Conservation (phyloP, 1,140 invertebrate species). For the Pomacea maculata region DNA sequence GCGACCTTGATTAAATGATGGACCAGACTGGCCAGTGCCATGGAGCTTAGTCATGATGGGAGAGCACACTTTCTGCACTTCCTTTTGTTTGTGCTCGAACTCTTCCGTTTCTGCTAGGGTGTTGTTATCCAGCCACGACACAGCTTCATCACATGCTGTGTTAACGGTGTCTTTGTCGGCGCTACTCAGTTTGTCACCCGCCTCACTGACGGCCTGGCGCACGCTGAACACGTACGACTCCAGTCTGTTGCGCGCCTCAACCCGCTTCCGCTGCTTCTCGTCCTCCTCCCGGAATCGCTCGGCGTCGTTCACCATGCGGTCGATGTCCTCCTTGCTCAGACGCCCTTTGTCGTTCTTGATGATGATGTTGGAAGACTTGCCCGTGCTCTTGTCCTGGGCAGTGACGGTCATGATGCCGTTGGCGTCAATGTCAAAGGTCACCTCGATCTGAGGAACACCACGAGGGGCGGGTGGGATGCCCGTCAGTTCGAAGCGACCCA, state of each 20-base stretch:
- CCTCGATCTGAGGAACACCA: slow-evolving; percentile 79
- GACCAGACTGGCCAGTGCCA: slow-evolving; percentile 53
- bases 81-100: slow-evolving; percentile 57
- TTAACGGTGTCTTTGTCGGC: slow-evolving; percentile 84
- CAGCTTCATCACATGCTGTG: slow-evolving; percentile 88
- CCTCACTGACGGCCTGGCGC: slow-evolving; percentile 83
- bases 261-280: slow-evolving; percentile 84
- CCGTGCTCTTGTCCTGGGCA: slow-evolving; percentile 74
- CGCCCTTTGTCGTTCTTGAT: slow-evolving; percentile 93
- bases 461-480: slow-evolving; percentile 92
- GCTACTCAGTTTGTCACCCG: slow-evolving; percentile 79
- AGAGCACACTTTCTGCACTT: slow-evolving; percentile 59
- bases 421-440: slow-evolving; percentile 73
- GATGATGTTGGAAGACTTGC: slow-evolving; percentile 78
- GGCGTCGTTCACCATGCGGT: slow-evolving; percentile 86
- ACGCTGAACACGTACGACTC: slow-evolving; percentile 77
- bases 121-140: slow-evolving; percentile 88
- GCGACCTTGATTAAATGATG: slow-evolving; percentile 1
- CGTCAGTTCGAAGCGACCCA: slow-evolving; percentile 91
- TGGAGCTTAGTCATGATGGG: slow-evolving; percentile 68
- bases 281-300: slow-evolving; percentile 89
- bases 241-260: slow-evolving; percentile 80
- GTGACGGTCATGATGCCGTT: slow-evolving; percentile 63
- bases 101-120: slow-evolving; percentile 68
- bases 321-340: slow-evolving; percentile 94